Evolutionary conservation across 2,888 invertebrate species (phyloP), one percentile per base, ranked within the genome.

Genomic region (Apodemia zela): DNA sequence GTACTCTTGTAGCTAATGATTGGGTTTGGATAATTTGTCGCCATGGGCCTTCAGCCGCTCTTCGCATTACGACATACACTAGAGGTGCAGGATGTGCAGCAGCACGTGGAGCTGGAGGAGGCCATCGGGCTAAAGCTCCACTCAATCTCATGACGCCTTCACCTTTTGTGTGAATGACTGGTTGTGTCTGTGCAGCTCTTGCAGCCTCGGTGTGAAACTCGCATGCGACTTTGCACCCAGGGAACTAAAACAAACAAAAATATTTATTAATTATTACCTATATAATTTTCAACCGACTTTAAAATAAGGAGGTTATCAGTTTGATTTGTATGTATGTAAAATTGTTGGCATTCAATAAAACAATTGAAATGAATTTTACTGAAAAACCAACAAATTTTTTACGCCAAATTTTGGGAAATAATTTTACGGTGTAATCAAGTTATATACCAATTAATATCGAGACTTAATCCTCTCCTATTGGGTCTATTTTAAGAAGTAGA

Each of bases 211-310:
- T 92, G 79, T 95, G 95, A 77, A 95, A 95, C 72, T 94, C 93
- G 79, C 95, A 95, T 35, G 95, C 95, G 72, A 94, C 94, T 82
- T 94, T 94, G 81, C 95, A 95, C 61, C 95, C 95, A 62, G 94
- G 94, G 78, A 94, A 94, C 95, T 95, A 93, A 63, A 89, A 92
- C 78, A 47, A 80, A 80, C 54, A 69, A 73, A 77, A 75, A 70
- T 15, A 66, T 68, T 49, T 49, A 61, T 61, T 63, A 6, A 6
- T 45, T 6, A n/a, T 15, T 42, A 42, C 7, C 7, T 33, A 33
- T 33, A 33, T 33, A 25, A 25, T 25, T 25, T 4, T 2, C 4
- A 2, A 25, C 4, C 25, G 25, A 3, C 2, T 25, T 4, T 25
- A 4, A 25, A 4, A 25, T 25, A 25, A 25, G 3, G 25, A 25